Evolutionary conservation across 2,888 invertebrate genomes (phyloP).

Genomic region (Palloptera scutellata): DNA sequence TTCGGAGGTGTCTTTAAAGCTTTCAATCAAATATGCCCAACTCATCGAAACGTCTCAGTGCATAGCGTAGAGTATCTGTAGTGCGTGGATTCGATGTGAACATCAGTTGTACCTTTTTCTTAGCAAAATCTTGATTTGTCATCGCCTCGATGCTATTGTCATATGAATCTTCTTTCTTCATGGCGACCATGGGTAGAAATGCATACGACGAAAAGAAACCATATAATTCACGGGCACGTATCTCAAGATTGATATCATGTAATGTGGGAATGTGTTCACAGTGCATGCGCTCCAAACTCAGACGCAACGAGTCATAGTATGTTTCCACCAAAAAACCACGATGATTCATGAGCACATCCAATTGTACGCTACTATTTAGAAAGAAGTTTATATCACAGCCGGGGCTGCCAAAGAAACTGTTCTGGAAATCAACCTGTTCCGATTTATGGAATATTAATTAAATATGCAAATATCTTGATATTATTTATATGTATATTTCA

Average conservation of each 20-base stretch:
- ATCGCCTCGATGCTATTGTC: slow-evolving; percentile 60
- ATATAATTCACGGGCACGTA: slow-evolving; percentile 54
- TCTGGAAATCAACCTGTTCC: slow-evolving; percentile 59
- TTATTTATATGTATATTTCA: slow-evolving; percentile 20
- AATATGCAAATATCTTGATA: not conserved
- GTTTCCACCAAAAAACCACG: slow-evolving; percentile 55
- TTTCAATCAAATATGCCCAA: slow-evolving; percentile 58
- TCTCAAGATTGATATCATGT: slow-evolving; percentile 53
- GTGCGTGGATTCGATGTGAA: slow-evolving; percentile 61
- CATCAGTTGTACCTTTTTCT: slow-evolving; percentile 58
- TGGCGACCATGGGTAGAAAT: slow-evolving; percentile 61
- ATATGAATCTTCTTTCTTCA: slow-evolving; percentile 59
- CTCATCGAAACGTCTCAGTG: slow-evolving; percentile 56
- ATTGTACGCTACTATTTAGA: slow-evolving; percentile 60
- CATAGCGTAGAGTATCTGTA: slow-evolving; percentile 54
- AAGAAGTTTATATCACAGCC: slow-evolving; percentile 64
- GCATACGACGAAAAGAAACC: slow-evolving; percentile 61
- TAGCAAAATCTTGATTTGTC: slow-evolving; percentile 55
- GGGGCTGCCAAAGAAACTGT: slow-evolving; percentile 61
- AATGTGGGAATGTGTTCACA: slow-evolving; percentile 51
- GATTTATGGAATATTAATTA: not conserved
- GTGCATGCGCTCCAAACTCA: slow-evolving; percentile 51
- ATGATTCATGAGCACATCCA: slow-evolving; percentile 55
- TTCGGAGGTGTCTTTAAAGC: too few species aligned
- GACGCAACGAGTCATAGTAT: slow-evolving; percentile 54